These are phyloP conservation scores for Chrysopilus asiliformis DNA, from an alignment of 2,888 invertebrate genomes.

Conservation along the genomic window DNA sequence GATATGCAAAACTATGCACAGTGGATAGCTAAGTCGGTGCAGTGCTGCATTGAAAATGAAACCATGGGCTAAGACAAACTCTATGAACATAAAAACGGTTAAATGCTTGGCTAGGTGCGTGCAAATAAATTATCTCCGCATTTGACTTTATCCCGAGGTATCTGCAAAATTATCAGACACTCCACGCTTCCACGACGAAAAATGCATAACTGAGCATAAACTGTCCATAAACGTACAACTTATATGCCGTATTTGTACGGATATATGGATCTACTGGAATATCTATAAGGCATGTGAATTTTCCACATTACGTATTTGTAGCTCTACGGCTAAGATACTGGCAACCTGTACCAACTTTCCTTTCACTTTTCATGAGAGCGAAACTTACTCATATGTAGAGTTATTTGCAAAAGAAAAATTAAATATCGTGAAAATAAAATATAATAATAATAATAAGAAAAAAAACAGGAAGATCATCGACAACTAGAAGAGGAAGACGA, in stretches of 20 bases:
- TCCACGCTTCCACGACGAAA: conserved; percentile 1
- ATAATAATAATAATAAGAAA: no score
- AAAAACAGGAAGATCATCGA: no score
- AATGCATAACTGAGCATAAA: conserved; percentile 1
- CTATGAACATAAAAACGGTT: no score
- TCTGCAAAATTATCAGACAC: conserved; percentile 3
- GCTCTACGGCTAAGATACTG: conserved; percentile 9
- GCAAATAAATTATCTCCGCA: conserved; percentile 15
- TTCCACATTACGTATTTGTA: conserved; percentile 3
- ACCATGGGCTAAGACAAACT: no score
- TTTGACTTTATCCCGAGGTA: conserved; percentile 11
- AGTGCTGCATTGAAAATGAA: no score
- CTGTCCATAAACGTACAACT: conserved; percentile 1
- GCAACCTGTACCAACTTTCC: conserved; percentile 14
- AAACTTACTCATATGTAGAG: no score
- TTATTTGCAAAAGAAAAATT: no score
- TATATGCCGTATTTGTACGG: conserved; percentile 4
- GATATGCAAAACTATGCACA: conserved; percentile 4
- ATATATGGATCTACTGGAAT: no score
- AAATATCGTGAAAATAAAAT: no score
- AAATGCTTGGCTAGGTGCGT: conserved; percentile 13
- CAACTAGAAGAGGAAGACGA: no score
- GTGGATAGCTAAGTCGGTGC: no score
- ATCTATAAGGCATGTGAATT: no score
- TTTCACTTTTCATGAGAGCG: conserved; percentile 17